These are phyloP conservation scores for Agapostemon virescens DNA, from an alignment of 2,888 invertebrate genomes.

Conservation along the genomic window DNA sequence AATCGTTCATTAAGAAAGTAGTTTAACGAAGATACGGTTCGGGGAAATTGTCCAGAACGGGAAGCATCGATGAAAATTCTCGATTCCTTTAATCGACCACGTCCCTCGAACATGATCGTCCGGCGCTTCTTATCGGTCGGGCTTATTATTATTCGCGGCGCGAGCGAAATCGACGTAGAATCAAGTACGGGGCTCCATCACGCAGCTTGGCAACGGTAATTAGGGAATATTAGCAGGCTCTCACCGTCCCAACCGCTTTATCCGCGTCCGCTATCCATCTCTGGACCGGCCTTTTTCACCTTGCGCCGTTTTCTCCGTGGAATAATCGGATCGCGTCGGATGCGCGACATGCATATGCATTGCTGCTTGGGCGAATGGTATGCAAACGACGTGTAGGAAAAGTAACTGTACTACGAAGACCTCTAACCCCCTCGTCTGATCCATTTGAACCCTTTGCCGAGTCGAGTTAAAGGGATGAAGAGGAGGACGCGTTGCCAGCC, in stretches of 20 bases:
- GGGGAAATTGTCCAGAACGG: not conserved
- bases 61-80: conserved; percentile 10
- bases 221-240: conserved; percentile 62
- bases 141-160: conserved; percentile 49
- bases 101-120: conserved; percentile 7
- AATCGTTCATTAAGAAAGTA: not conserved
- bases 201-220: conserved; percentile 61
- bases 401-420: conserved; percentile 60
- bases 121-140: conserved; percentile 10
- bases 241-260: conserved; percentile 37
- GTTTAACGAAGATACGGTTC: conserved; percentile 1
- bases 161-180: conserved; percentile 52
- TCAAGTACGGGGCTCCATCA: conserved; percentile 16
- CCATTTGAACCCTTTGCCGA: conserved; percentile 18
- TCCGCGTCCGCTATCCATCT: conserved; percentile 35
- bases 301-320: conserved; percentile 43
- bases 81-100: conserved; percentile 27
- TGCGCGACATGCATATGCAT: conserved; percentile 71
- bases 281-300: conserved; percentile 6
- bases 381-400: conserved; percentile 70
- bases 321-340: conserved; percentile 58
- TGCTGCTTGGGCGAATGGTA: conserved; percentile 66
- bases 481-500: not conserved
- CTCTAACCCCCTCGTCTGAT: conserved; percentile 14
- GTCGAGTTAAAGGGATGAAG: not conserved